Conservation (phyloP, 2,888 invertebrate species). For the Tetragnatha montana region DNA sequence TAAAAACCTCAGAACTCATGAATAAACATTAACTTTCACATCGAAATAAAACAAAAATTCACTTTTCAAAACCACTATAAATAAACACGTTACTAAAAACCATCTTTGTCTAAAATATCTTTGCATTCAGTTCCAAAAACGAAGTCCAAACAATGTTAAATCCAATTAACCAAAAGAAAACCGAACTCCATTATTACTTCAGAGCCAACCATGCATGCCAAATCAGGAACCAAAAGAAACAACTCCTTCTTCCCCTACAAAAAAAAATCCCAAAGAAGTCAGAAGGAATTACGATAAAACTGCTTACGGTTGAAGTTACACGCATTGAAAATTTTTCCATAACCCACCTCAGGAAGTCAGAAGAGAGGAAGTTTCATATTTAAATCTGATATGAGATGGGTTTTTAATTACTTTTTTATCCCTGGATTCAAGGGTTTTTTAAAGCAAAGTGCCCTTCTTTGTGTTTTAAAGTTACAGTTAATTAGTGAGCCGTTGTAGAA, state of each 20-base stretch:
- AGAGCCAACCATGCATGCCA: background rate
- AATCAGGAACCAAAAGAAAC: background rate
- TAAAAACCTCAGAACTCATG: no score
- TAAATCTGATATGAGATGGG: background rate
- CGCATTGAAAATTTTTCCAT: background rate
- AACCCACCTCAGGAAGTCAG: background rate
- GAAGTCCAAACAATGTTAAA: slow-evolving; percentile 13
- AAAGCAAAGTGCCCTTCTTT: background rate
- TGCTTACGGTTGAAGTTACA: background rate
- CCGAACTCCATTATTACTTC: background rate
- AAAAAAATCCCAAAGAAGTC: background rate
- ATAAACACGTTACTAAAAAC: no score
- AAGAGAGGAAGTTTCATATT: background rate
- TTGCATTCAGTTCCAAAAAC: background rate
- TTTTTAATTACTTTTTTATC: slow-evolving; percentile 40
- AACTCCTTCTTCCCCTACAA: background rate
- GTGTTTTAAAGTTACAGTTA: slow-evolving; percentile 21
- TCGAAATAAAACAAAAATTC: no score
- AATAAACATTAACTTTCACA: no score
- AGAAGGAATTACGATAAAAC: background rate
- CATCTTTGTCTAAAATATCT: no score
- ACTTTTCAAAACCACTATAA: no score
- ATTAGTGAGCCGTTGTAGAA: slow-evolving; percentile 10
- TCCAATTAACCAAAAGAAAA: background rate
- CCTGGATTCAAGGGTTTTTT: background rate